phyloP scores from a whole-genome alignment of 2,113 vertebrate species.

The Nycticorax nycticorax region DNA sequence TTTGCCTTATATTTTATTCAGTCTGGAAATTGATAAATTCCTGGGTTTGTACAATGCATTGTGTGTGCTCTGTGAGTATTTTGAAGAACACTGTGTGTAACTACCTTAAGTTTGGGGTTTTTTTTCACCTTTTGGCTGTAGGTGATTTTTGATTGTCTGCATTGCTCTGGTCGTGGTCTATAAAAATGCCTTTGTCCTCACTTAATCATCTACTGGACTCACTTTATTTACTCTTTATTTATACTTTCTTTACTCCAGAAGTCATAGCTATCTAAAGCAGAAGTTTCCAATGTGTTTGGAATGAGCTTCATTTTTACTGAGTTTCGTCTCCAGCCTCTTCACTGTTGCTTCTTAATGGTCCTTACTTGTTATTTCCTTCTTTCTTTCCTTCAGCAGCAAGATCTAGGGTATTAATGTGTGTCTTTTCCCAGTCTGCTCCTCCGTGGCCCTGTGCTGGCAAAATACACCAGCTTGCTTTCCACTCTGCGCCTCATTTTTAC shows the following conservation, averaged over 20 bases:
- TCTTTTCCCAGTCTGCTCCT: not conserved
- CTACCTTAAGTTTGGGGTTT: not conserved
- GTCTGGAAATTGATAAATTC: not conserved
- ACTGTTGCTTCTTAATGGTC: not conserved
- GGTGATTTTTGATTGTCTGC: not conserved
- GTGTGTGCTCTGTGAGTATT: not conserved
- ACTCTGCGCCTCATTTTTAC: not conserved
- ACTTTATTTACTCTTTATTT: not conserved
- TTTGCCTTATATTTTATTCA: not conserved
- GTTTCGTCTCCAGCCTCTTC: not conserved
- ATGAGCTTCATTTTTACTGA: not conserved
- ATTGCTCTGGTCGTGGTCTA: not conserved
- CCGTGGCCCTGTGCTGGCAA: not conserved
- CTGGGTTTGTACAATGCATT: not conserved
- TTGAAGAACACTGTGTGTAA: not conserved
- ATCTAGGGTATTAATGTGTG: not conserved
- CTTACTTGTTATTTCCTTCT: not conserved
- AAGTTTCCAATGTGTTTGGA: not conserved
- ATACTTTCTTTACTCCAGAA: not conserved
- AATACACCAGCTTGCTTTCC: not conserved
- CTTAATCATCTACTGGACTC: not conserved
- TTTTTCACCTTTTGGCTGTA: not conserved
- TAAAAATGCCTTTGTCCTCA: not conserved
- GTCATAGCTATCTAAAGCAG: not conserved
- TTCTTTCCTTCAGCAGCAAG: not conserved